phyloP scores from a whole-genome alignment of 2,113 vertebrate species.

The Loxodonta africana region DNA sequence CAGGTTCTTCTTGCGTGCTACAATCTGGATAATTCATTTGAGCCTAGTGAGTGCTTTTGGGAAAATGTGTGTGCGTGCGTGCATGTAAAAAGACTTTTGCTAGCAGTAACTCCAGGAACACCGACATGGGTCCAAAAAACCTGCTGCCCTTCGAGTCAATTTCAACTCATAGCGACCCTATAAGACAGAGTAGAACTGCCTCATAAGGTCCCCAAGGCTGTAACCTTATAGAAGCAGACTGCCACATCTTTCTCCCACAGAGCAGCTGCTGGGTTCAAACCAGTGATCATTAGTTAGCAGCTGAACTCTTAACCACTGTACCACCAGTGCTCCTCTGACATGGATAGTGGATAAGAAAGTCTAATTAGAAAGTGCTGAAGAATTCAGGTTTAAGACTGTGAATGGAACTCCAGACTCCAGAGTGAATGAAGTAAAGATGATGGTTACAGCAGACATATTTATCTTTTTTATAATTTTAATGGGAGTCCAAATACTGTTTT shows the following conservation, averaged over 20 bases:
- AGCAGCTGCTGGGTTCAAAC: too few species aligned
- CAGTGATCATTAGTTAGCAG: too few species aligned
- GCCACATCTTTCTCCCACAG: too few species aligned
- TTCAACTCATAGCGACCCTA: too few species aligned
- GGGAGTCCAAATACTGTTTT: background rate
- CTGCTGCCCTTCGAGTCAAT: too few species aligned
- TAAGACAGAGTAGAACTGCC: too few species aligned
- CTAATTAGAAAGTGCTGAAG: background rate
- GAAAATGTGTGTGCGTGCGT: too few species aligned
- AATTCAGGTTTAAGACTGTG: background rate
- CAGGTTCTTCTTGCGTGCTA: background rate
- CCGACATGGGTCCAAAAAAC: background rate
- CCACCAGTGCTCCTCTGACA: too few species aligned
- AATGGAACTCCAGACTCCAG: background rate
- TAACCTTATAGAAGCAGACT: too few species aligned
- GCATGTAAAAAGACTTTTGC: too few species aligned
- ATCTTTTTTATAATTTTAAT: background rate
- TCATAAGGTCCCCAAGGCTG: too few species aligned
- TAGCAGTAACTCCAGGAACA: background rate
- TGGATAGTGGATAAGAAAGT: background rate
- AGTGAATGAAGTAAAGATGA: background rate
- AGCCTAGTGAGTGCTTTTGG: background rate
- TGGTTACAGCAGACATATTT: background rate
- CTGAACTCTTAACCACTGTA: too few species aligned
- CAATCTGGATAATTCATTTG: background rate